These are phyloP conservation scores for Phasianus colchicus DNA, from an alignment of 2,113 vertebrate genomes.

Conservation along the genomic window DNA sequence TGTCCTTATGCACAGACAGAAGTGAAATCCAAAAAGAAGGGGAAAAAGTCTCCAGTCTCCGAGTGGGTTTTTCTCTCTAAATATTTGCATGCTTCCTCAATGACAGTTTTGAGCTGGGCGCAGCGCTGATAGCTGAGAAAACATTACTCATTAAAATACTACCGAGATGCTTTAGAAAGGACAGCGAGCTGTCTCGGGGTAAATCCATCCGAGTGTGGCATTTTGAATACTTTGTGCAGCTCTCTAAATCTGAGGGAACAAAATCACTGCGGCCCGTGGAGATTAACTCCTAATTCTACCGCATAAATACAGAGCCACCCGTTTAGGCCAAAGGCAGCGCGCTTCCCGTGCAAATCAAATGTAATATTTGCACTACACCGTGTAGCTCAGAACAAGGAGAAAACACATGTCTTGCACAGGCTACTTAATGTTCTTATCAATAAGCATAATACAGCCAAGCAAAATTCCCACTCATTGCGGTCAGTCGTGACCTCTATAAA, in stretches of 20 bases:
- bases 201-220: neutral
- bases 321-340: conserved; percentile 35
- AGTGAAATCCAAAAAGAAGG: neutral
- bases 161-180: neutral
- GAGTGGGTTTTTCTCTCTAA: neutral
- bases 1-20: neutral
- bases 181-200: too few species aligned
- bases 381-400: neutral
- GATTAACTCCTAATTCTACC: neutral
- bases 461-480: neutral
- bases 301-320: neutral
- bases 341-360: neutral
- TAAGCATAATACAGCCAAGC: neutral
- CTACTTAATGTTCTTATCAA: neutral
- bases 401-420: neutral
- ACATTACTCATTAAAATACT: neutral
- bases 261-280: neutral
- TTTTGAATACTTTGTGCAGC: neutral
- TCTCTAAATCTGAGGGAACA: neutral
- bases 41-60: neutral
- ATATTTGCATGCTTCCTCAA: neutral
- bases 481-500: conserved; percentile 33
- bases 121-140: neutral
- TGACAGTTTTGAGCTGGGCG: neutral
- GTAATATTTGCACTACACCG: neutral